Percentiles rank a stretch among this genome's conserved stretches.
Conservation (phyloP, 2,888 invertebrate genomes). For the Ametastegia equiseti region DNA sequence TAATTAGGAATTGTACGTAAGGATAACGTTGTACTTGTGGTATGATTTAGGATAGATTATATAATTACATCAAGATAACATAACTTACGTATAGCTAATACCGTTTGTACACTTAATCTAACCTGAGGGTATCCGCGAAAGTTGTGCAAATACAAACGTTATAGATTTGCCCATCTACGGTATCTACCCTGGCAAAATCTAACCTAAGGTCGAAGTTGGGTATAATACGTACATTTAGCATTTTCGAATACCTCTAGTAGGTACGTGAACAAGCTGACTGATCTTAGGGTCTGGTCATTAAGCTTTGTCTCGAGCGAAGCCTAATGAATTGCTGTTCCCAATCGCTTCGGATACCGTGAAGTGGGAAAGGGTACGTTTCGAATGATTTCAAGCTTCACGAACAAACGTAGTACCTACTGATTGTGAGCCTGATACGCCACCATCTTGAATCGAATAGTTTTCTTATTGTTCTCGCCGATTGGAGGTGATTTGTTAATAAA, state of each 20-base stretch:
- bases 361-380: neutral
- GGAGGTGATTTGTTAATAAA: neutral
- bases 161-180: neutral
- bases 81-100: constrained; percentile 46
- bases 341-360: neutral
- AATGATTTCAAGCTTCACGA: neutral
- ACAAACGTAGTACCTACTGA: neutral
- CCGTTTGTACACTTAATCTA: constrained; percentile 45
- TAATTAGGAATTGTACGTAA: constrained; percentile 28
- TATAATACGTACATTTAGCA: neutral
- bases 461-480: neutral
- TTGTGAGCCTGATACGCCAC: no score
- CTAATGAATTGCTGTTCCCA: neutral
- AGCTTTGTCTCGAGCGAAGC: constrained; percentile 5
- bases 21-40: constrained; percentile 39
- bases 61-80: constrained; percentile 43
- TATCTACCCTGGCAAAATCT: constrained; percentile 25
- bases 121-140: constrained; percentile 36
- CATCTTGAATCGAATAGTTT: neutral
- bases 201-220: constrained; percentile 3
- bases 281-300: constrained; percentile 29
- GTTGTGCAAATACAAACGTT: constrained; percentile 20
- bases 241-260: neutral
- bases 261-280: constrained; percentile 22
- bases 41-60: constrained; percentile 44